Percentiles rank a stretch among this genome's conserved stretches.
Conservation (phyloP, 2,113 vertebrate genomes). For the Piaya cayana region DNA sequence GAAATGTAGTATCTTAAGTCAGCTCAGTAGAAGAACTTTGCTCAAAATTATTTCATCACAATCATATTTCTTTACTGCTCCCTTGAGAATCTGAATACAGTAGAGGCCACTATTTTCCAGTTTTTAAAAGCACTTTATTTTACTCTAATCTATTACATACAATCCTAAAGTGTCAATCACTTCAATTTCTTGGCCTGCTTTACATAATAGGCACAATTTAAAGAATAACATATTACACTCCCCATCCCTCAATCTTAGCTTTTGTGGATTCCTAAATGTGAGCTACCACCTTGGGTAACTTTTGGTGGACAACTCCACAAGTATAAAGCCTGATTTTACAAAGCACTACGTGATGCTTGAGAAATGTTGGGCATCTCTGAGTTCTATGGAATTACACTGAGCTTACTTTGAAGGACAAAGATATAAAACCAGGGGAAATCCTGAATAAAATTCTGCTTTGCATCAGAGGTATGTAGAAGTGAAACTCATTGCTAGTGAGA, state of each 20-base stretch:
- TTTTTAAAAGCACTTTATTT: not conserved
- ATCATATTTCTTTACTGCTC: not conserved
- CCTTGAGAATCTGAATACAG: not conserved
- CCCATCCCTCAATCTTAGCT: not conserved
- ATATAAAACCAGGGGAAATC: not conserved
- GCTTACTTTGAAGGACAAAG: not conserved
- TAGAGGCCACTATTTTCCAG: not conserved
- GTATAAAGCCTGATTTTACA: too few relatives aligned
- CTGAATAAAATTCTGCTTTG: not conserved
- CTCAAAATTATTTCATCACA: conserved; percentile 1
- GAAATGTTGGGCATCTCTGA: not conserved
- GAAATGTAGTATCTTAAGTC: not conserved
- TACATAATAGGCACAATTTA: not conserved
- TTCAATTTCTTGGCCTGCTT: not conserved
- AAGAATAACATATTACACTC: not conserved
- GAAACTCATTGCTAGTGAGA: accelerated
- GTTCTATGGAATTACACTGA: not conserved
- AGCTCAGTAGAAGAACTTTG: not conserved
- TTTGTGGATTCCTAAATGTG: not conserved
- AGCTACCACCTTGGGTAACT: not conserved
- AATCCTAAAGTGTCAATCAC: not conserved
- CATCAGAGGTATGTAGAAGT: accelerated
- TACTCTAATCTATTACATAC: not conserved
- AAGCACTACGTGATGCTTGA: accelerated
- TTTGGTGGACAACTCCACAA: too few relatives aligned